phyloP scores from a whole-genome alignment of 2,113 vertebrate genomes.

The Melanocharis versteri region DNA sequence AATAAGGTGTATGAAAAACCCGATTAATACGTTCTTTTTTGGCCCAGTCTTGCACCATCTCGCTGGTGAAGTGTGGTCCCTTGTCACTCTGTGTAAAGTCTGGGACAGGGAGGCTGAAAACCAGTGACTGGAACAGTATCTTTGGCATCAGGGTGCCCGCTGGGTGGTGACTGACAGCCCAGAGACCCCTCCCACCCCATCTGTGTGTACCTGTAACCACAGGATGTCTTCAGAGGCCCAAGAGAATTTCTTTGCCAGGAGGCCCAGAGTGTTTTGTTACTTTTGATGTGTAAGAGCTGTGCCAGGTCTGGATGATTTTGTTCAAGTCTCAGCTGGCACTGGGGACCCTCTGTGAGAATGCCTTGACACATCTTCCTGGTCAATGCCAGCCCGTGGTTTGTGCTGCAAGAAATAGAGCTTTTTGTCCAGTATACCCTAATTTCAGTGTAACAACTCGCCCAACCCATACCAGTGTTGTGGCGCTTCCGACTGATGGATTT shows the following conservation, averaged over 20 bases:
- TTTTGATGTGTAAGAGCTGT: too few species aligned
- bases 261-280: neutral
- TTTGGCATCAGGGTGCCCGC: neutral
- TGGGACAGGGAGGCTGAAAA: too few species aligned
- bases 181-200: neutral
- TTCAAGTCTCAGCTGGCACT: neutral
- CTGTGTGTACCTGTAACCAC: fast-evolving
- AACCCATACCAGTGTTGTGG: neutral
- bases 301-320: neutral
- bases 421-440: neutral
- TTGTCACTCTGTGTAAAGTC: too few species aligned
- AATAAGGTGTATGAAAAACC: neutral
- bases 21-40: neutral
- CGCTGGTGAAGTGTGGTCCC: neutral
- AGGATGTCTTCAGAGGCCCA: neutral
- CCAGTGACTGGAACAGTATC: neutral
- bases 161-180: neutral
- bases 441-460: neutral
- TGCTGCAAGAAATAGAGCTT: neutral
- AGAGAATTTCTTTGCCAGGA: neutral
- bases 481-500: neutral
- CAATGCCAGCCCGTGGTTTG: neutral
- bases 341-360: neutral
- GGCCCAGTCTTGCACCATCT: neutral
- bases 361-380: neutral